Evolutionary conservation across 2,113 vertebrate species (phyloP).

Genomic region (Paramisgurnus dabryanus): DNA sequence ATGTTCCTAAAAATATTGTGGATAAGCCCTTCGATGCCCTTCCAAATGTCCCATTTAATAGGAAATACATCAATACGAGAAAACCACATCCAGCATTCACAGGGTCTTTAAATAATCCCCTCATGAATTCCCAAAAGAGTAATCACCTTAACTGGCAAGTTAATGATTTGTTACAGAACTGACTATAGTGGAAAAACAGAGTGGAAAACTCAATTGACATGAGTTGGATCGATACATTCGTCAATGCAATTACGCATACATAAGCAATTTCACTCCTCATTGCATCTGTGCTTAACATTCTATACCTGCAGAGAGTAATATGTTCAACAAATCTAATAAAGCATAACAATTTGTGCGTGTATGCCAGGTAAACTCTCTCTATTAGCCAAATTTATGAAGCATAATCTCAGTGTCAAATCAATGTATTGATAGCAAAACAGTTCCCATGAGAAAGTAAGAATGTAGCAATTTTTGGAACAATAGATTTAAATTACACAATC

Average conservation of each 20-base stretch:
- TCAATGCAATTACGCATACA: slow-evolving; percentile 53
- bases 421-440: background rate
- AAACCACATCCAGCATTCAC: no score
- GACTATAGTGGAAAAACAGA: slow-evolving; percentile 35
- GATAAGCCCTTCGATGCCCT: no score
- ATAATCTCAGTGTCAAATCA: background rate
- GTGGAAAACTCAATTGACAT: slow-evolving; percentile 26
- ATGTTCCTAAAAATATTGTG: no score
- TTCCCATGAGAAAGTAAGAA: slow-evolving; percentile 3
- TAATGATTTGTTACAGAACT: slow-evolving; percentile 30
- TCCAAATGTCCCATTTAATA: no score
- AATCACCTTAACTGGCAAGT: slow-evolving; percentile 18
- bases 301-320: slow-evolving; percentile 15
- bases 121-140: background rate
- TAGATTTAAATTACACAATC: background rate
- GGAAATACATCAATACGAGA: no score
- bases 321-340: slow-evolving; percentile 6
- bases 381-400: background rate
- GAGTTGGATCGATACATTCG: slow-evolving; percentile 43
- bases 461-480: background rate
- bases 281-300: slow-evolving; percentile 20
- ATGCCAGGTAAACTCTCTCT: background rate
- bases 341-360: slow-evolving; percentile 4
- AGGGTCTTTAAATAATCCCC: background rate
- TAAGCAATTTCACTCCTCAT: slow-evolving; percentile 52